Conservation (phyloP, 2,113 vertebrate genomes). For the Rissa tridactyla region DNA sequence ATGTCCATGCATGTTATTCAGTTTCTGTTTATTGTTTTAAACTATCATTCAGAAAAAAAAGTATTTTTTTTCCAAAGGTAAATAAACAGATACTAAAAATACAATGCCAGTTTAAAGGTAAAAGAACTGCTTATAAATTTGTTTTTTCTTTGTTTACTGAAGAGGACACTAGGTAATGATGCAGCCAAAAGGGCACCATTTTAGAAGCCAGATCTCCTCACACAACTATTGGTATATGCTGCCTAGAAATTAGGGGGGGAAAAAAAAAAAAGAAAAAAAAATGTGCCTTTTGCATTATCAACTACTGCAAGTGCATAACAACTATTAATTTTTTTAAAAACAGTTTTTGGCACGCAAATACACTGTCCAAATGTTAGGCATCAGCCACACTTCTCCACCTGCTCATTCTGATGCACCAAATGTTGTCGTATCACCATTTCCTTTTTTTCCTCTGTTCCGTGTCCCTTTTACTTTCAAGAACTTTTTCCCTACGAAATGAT, state of each 20-base stretch:
- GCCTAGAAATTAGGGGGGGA: background rate
- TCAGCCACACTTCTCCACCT: background rate
- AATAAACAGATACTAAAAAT: background rate
- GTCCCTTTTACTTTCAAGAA: background rate
- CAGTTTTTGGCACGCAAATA: background rate
- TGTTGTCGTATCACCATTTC: background rate
- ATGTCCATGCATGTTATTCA: constrained; percentile 19
- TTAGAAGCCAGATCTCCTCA: background rate
- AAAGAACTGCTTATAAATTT: background rate
- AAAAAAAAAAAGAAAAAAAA: fast-evolving
- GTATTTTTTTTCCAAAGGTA: background rate
- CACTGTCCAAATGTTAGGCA: background rate
- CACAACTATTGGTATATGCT: background rate
- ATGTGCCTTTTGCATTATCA: background rate
- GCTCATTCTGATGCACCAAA: background rate
- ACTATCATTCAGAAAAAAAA: background rate
- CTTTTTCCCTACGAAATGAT: background rate
- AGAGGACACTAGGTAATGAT: background rate
- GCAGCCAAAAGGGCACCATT: background rate
- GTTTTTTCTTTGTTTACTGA: background rate
- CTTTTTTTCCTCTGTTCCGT: background rate
- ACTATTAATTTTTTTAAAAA: background rate
- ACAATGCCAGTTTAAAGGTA: background rate
- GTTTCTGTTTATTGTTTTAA: background rate
- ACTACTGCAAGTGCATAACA: background rate